These are phyloP conservation scores for Botrylloides violaceus DNA, from an alignment of 23 tunicate species.

Conservation along the genomic window DNA sequence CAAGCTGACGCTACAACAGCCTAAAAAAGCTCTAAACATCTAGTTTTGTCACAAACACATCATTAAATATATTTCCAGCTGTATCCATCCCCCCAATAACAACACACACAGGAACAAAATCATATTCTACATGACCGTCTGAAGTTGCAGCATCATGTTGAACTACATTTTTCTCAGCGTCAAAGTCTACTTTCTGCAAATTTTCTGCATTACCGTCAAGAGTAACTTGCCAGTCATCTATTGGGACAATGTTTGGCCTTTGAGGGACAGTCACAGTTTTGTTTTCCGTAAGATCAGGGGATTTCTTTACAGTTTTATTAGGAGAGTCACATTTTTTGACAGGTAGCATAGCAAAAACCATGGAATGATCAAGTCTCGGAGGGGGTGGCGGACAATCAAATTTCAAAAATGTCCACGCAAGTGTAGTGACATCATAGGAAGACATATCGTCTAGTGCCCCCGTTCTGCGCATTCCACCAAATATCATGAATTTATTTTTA, in stretches of 20 bases:
- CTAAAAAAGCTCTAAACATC: neutral
- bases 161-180: neutral
- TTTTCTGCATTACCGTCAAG: conserved; percentile 4
- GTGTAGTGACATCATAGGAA: conserved; percentile 38
- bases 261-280: neutral
- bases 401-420: conserved; percentile 43
- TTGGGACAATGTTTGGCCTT: conserved; percentile 40
- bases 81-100: conserved; percentile 93
- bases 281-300: neutral
- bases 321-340: neutral
- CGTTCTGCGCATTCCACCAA: conserved; percentile 63
- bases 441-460: conserved; percentile 75
- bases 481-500: conserved; percentile 30
- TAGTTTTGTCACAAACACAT: conserved; percentile 34
- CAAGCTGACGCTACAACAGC: neutral
- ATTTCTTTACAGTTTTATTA: neutral
- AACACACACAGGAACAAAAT: conserved; percentile 52
- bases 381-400: conserved; percentile 79
- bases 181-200: conserved; percentile 3
- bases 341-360: conserved; percentile 42
- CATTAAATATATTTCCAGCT: conserved; percentile 82
- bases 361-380: conserved; percentile 71
- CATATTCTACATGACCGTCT: conserved; percentile 5
- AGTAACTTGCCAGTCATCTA: conserved; percentile 48
- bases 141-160: neutral